phyloP scores from a whole-genome alignment of 2,888 invertebrate genomes.

The Euplagia quadripunctaria region DNA sequence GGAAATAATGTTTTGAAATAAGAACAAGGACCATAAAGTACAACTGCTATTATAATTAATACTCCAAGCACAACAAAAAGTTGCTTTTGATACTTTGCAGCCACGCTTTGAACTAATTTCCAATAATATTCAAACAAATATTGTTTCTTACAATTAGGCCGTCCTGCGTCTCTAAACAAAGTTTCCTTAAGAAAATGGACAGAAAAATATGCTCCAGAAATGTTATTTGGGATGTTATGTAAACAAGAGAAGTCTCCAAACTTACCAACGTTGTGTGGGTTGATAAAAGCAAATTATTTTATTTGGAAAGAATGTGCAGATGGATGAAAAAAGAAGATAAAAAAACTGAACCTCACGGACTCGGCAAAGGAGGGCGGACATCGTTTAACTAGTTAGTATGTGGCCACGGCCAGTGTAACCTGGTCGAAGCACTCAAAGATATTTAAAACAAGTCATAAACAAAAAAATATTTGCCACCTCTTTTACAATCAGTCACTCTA shows the following conservation, averaged over 20 bases:
- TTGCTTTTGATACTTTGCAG: conserved; percentile 1
- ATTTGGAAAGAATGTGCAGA: too few relatives aligned
- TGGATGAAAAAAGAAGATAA: too few relatives aligned
- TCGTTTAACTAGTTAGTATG: too few relatives aligned
- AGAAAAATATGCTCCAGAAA: neutral
- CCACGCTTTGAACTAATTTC: conserved; percentile 4
- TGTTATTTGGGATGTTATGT: neutral
- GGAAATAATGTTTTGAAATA: neutral
- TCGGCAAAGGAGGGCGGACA: too few relatives aligned
- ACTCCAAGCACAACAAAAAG: neutral
- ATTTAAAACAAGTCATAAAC: too few relatives aligned
- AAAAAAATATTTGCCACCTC: too few relatives aligned
- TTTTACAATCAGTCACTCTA: too few relatives aligned
- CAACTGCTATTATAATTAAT: neutral
- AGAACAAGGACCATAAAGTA: neutral
- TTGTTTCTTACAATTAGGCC: conserved; percentile 13
- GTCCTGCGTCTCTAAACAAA: neutral
- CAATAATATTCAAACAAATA: conserved; percentile 12
- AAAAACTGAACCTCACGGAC: too few relatives aligned
- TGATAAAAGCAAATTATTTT: neutral
- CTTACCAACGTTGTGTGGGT: neutral
- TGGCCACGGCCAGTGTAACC: too few relatives aligned
- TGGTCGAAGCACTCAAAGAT: too few relatives aligned
- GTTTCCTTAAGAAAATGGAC: neutral
- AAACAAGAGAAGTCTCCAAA: neutral